Evolutionary conservation across 2,113 vertebrate species (phyloP).

Genomic region (Pholis gunnellus): DNA sequence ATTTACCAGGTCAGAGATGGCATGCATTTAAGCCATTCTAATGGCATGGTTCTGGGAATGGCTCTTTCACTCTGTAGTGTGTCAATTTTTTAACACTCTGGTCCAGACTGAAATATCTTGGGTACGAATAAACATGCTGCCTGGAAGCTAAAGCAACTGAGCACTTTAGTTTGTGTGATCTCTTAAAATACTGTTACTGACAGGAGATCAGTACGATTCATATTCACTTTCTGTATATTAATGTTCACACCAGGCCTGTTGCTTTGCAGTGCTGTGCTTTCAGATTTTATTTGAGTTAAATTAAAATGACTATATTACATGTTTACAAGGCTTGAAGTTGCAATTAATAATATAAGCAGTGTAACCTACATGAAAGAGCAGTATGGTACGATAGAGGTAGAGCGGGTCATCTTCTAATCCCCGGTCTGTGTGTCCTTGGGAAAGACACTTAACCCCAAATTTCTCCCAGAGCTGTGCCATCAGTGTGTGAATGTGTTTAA

Average conservation of each 20-base stretch:
- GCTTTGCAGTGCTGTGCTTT: neutral
- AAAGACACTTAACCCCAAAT: neutral
- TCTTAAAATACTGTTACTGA: neutral
- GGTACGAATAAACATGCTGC: neutral
- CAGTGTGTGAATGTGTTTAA: neutral
- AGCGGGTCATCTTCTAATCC: neutral
- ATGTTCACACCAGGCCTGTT: neutral
- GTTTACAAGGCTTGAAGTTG: neutral
- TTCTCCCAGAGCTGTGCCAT: neutral
- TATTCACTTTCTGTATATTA: neutral
- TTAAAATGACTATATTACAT: neutral
- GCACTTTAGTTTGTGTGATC: neutral
- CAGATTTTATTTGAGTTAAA: neutral
- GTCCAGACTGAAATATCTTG: neutral
- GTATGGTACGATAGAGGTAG: neutral
- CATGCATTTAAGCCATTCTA: neutral
- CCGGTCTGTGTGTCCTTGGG: neutral
- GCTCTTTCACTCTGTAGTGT: neutral
- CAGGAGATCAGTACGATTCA: neutral
- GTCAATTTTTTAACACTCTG: neutral
- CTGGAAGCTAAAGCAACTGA: neutral
- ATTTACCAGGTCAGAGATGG: neutral
- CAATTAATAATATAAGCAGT: neutral
- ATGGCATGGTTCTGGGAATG: neutral
- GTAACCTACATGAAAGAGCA: neutral